phyloP scores from a whole-genome alignment of 2,888 invertebrate species.

The Diadegma fenestrale region DNA sequence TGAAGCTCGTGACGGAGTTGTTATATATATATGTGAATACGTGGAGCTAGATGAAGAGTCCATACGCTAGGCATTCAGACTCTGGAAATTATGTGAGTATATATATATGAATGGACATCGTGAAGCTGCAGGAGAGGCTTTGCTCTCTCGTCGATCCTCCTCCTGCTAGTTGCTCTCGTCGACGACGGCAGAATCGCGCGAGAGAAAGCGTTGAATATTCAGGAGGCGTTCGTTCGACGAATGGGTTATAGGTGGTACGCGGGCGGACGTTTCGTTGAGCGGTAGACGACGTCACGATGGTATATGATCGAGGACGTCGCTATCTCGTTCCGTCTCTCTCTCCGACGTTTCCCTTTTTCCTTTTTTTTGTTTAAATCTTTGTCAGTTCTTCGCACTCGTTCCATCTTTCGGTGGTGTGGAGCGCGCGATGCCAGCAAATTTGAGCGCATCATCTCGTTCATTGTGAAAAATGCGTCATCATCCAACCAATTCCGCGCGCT shows the following conservation, averaged over 20 bases:
- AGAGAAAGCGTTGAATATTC: conserved; percentile 79
- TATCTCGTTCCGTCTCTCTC: conserved; percentile 10
- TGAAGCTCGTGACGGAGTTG: conserved; percentile 33
- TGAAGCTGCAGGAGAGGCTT: conserved; percentile 22
- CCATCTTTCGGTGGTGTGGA: conserved; percentile 1
- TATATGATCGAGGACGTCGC: conserved; percentile 60
- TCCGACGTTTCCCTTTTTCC: background rate
- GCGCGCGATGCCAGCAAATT: conserved; percentile 33
- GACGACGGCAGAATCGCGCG: conserved; percentile 47
- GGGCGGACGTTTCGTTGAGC: conserved; percentile 58
- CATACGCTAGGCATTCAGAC: conserved; percentile 46
- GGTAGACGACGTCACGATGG: conserved; percentile 52
- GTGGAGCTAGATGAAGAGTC: conserved; percentile 17
- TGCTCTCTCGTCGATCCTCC: conserved; percentile 59
- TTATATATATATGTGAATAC: conserved; percentile 20
- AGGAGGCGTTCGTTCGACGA: conserved; percentile 78
- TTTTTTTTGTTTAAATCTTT: background rate
- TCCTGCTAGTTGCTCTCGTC: conserved; percentile 62
- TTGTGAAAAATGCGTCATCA: conserved; percentile 48
- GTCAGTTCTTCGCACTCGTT: background rate
- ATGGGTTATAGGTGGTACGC: conserved; percentile 75
- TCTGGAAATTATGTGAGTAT: conserved; percentile 11
- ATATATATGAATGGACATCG: conserved; percentile 6
- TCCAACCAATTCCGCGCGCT: conserved; percentile 10
- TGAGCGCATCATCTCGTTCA: conserved; percentile 46